phyloP scores from a whole-genome alignment of 1,140 invertebrate genomes.

The Diabrotica virgifera region DNA sequence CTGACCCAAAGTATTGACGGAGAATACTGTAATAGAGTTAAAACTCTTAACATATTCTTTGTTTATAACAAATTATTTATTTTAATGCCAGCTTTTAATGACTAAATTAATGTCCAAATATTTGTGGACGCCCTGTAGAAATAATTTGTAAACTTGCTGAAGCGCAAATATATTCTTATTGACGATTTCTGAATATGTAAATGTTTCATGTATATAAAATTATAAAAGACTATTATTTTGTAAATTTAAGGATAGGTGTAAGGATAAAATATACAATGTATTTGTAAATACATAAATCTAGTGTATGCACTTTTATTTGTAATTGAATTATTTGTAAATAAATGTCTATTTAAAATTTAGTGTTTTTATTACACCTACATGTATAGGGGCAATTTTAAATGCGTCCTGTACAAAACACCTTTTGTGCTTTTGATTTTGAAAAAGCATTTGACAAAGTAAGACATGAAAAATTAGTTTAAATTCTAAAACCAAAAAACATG shows the following conservation, averaged over 20 bases:
- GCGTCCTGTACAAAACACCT: no score
- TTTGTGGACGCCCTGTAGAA: background rate
- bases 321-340: slow-evolving; percentile 48
- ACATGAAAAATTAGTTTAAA: no score
- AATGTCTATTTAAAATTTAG: slow-evolving; percentile 35
- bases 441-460: no score
- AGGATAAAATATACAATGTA: slow-evolving; percentile 23
- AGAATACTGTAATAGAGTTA: no score
- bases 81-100: background rate
- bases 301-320: slow-evolving; percentile 41
- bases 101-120: background rate
- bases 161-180: slow-evolving; percentile 12
- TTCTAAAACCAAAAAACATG: no score
- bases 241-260: slow-evolving; percentile 25
- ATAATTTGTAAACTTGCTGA: background rate
- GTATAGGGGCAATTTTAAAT: no score
- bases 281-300: slow-evolving; percentile 41
- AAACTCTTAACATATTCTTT: background rate
- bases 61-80: slow-evolving; percentile 1
- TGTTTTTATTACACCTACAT: background rate
- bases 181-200: slow-evolving; percentile 20
- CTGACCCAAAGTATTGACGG: no score
- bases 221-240: slow-evolving; percentile 29
- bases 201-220: slow-evolving; percentile 23
- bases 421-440: no score